phyloP scores from a whole-genome alignment of 2,888 invertebrate species.

The Sarcophaga carnaria region DNA sequence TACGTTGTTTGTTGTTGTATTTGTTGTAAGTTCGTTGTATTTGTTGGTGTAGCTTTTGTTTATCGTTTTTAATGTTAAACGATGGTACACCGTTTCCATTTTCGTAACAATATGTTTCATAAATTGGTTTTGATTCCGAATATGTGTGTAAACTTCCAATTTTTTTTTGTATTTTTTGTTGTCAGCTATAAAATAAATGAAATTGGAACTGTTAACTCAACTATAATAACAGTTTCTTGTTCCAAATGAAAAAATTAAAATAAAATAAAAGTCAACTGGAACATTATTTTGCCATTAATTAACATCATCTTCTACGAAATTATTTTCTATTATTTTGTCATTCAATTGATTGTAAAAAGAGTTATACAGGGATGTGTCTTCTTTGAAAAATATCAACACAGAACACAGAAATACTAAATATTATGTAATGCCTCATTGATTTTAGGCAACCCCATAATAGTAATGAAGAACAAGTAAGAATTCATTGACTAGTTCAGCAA shows the following conservation, averaged over 20 bases:
- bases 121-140: no score
- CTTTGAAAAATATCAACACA: neutral
- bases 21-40: no score
- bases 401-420: neutral
- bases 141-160: no score
- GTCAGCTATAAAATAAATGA: no score
- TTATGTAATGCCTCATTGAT: constrained; percentile 40
- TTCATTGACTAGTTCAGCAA: constrained; percentile 1
- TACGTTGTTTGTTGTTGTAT: no score
- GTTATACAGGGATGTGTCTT: neutral
- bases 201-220: no score
- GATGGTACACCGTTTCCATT: no score
- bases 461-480: neutral
- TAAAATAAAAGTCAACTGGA: neutral
- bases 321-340: constrained; percentile 5
- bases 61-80: no score
- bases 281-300: constrained; percentile 40
- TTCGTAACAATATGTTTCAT: no score
- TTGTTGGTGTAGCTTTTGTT: no score
- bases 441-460: neutral
- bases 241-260: neutral
- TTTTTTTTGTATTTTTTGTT: no score
- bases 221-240: no score
- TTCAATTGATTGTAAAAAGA: constrained; percentile 17
- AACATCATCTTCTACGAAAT: constrained; percentile 20